Evolutionary conservation across 2,797 vertebrate species (phyloP).

Genomic region (Alca torda): DNA sequence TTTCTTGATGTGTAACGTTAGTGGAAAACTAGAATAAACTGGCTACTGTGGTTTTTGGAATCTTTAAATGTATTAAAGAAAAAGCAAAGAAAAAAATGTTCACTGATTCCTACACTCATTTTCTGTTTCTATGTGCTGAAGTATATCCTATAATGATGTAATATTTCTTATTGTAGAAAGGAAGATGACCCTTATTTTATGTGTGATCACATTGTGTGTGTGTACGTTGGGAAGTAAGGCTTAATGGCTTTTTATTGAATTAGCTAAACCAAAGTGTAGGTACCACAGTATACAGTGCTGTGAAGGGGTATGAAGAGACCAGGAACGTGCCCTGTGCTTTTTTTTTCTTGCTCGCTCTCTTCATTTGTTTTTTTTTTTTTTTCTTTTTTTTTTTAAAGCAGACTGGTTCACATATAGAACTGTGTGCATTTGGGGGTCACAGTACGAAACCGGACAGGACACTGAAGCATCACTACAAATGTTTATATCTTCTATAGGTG

Average conservation of each 20-base stretch:
- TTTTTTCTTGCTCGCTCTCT: neutral
- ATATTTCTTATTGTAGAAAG: neutral
- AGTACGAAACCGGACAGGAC: neutral
- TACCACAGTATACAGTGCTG: neutral
- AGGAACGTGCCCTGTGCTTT: neutral
- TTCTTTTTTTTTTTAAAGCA: neutral
- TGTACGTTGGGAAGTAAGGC: neutral
- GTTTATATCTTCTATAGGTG: neutral
- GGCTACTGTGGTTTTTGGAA: neutral
- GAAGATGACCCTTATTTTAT: neutral
- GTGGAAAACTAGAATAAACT: neutral
- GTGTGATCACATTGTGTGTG: neutral
- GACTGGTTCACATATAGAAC: neutral
- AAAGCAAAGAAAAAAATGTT: neutral
- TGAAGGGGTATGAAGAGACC: neutral
- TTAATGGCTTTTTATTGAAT: neutral
- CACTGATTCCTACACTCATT: neutral
- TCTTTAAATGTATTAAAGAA: neutral
- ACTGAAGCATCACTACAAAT: neutral
- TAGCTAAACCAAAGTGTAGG: neutral
- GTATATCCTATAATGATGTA: neutral
- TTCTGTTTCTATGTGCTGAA: neutral
- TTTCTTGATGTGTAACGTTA: neutral
- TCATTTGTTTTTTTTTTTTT: no score
- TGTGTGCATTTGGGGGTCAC: neutral